These are phyloP conservation scores for Drosophila mercatorum DNA, from an alignment of 2,888 invertebrate species.

Conservation along the genomic window DNA sequence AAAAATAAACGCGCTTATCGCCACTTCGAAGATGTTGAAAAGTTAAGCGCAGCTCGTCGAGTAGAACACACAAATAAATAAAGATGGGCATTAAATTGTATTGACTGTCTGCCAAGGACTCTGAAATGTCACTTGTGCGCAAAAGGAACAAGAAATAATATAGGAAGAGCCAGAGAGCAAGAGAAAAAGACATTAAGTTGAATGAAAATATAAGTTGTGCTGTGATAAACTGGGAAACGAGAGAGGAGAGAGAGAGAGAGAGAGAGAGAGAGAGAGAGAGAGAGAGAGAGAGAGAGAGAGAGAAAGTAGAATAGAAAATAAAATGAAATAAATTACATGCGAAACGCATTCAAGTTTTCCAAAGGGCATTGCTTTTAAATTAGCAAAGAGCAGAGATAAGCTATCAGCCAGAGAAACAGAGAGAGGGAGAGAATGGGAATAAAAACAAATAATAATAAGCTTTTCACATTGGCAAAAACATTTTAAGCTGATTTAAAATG, in stretches of 20 bases:
- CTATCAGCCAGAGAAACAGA: background rate
- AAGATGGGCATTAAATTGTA: constrained; percentile 35
- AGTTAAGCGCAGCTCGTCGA: constrained; percentile 32
- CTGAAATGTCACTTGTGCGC: constrained; percentile 21
- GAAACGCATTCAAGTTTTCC: constrained; percentile 10
- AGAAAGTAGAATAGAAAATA: background rate
- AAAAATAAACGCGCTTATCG: constrained; percentile 22
- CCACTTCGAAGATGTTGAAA: constrained; percentile 35
- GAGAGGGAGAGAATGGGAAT: too few species aligned
- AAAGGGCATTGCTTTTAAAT: constrained; percentile 26
- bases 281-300: too few species aligned
- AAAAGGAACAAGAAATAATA: background rate
- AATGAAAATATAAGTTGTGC: constrained; percentile 19
- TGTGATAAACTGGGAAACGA: constrained; percentile 5
- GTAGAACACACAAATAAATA: constrained; percentile 29
- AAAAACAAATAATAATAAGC: constrained; percentile 3
- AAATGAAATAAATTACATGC: constrained; percentile 24
- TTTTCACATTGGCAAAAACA: background rate
- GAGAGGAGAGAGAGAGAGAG: background rate
- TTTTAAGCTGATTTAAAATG: constrained; percentile 1
- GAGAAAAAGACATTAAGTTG: constrained; percentile 8
- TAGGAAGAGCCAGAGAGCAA: background rate
- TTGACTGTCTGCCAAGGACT: constrained; percentile 15
- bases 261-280: background rate
- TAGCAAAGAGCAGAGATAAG: constrained; percentile 9